Evolutionary conservation across 2,888 invertebrate species (phyloP).

Genomic region (Drepana falcataria): DNA sequence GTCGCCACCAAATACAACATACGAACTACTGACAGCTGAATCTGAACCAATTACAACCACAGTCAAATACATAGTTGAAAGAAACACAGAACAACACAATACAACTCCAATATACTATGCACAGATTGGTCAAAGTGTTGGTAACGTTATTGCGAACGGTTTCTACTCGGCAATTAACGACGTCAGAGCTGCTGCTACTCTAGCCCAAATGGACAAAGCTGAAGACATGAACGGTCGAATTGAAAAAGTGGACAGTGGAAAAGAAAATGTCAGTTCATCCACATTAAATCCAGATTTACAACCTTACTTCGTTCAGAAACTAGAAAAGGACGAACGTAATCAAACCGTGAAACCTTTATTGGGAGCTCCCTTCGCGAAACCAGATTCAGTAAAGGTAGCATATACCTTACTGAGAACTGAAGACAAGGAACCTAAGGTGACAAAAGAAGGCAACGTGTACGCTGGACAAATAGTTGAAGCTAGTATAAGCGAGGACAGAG

Average conservation of each 20-base stretch:
- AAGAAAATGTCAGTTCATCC: conserved; percentile 27
- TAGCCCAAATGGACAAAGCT: conserved; percentile 79
- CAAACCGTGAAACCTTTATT: conserved; percentile 47
- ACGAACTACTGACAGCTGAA: conserved; percentile 40
- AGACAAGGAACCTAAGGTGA: conserved; percentile 47
- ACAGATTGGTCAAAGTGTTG: conserved; percentile 63
- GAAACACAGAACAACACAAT: conserved; percentile 37
- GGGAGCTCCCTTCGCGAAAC: conserved; percentile 53
- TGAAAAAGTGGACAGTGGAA: conserved; percentile 10
- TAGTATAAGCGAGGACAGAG: conserved; percentile 61
- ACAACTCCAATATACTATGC: conserved; percentile 69
- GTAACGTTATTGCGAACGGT: conserved; percentile 54
- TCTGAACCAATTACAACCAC: conserved; percentile 51
- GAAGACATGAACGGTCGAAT: conserved; percentile 52
- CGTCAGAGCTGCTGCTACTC: conserved; percentile 79
- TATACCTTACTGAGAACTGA: conserved; percentile 57
- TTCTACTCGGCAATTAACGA: conserved; percentile 81
- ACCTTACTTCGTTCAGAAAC: conserved; percentile 41
- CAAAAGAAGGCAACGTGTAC: conserved; percentile 53
- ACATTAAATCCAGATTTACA: conserved; percentile 40
- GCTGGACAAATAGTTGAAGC: conserved; percentile 70
- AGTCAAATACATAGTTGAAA: conserved; percentile 47
- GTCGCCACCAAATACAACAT: conserved; percentile 39
- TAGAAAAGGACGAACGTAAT: conserved; percentile 38
- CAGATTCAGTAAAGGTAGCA: conserved; percentile 57